Evolutionary conservation across 2,797 vertebrate genomes (phyloP).

Genomic region (Anas flavirostris): DNA sequence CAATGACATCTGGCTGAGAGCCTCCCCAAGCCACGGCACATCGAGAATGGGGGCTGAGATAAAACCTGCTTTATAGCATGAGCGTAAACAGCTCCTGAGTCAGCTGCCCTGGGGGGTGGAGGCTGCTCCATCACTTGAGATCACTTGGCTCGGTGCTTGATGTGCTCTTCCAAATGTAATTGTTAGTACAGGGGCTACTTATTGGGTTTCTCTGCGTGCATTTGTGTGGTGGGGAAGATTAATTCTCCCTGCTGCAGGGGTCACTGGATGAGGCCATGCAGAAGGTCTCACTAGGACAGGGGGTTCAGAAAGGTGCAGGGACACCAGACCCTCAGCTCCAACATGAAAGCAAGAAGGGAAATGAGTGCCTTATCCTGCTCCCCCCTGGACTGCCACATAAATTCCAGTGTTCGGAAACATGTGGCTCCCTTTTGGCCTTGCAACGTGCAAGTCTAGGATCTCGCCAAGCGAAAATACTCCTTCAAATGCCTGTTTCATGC

Average conservation of each 20-base stretch:
- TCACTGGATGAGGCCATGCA: neutral
- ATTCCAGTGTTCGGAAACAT: neutral
- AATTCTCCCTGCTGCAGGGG: neutral
- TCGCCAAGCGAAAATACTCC: neutral
- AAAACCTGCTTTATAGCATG: neutral
- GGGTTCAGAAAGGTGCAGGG: neutral
- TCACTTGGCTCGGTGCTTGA: neutral
- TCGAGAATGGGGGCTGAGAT: neutral
- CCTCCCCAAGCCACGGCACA: accelerated
- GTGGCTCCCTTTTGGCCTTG: neutral
- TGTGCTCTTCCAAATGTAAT: neutral
- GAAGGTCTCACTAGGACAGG: neutral
- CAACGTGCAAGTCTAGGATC: neutral
- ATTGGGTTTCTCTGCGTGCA: neutral
- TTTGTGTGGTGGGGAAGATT: neutral
- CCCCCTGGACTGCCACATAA: neutral
- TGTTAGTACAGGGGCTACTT: neutral
- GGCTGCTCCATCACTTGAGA: neutral
- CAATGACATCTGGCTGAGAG: neutral
- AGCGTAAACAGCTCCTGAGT: neutral
- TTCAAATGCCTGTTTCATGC: neutral
- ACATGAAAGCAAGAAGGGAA: neutral
- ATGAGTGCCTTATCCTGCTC: neutral
- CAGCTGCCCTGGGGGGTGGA: neutral
- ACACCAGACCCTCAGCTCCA: neutral